Conservation (phyloP, 2,888 invertebrate species). For the Junonia oenone region DNA sequence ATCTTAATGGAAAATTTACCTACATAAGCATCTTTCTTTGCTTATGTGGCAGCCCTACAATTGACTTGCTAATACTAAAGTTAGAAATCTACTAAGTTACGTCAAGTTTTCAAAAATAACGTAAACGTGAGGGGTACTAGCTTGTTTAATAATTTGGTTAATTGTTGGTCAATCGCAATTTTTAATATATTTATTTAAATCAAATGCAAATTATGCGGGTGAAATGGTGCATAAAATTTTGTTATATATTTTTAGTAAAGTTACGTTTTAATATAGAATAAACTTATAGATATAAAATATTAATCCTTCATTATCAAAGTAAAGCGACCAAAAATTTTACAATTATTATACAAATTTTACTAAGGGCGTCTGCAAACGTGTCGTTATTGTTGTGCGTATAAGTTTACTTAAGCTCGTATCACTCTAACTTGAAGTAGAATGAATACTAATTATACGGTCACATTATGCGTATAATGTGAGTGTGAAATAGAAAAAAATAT, state of each 20-base stretch:
- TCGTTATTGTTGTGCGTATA: not conserved
- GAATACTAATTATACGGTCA: too few relatives aligned
- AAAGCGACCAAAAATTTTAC: not conserved
- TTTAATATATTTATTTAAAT: not conserved
- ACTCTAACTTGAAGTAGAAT: too few relatives aligned
- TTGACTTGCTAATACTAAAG: too few relatives aligned
- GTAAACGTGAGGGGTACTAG: not conserved
- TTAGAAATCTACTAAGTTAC: too few relatives aligned
- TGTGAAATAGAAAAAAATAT: too few relatives aligned
- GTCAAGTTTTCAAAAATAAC: too few relatives aligned
- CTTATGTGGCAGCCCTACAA: not conserved
- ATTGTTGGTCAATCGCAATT: not conserved
- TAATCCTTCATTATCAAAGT: not conserved
- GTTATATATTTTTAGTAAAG: not conserved
- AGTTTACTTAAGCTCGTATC: too few relatives aligned
- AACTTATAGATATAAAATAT: not conserved
- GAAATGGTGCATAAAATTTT: not conserved
- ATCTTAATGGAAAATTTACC: not conserved
- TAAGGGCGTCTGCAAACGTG: not conserved
- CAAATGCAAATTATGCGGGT: conserved; percentile 1
- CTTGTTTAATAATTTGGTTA: not conserved
- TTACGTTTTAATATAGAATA: too few relatives aligned
- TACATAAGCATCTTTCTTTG: not conserved
- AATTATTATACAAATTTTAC: not conserved
- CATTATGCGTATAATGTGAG: too few relatives aligned